A percentile compares a stretch with the other conserved stretches of the same genome.
phyloP scores from a whole-genome alignment of 2,113 vertebrate genomes.

The Lepidothrix coronata region DNA sequence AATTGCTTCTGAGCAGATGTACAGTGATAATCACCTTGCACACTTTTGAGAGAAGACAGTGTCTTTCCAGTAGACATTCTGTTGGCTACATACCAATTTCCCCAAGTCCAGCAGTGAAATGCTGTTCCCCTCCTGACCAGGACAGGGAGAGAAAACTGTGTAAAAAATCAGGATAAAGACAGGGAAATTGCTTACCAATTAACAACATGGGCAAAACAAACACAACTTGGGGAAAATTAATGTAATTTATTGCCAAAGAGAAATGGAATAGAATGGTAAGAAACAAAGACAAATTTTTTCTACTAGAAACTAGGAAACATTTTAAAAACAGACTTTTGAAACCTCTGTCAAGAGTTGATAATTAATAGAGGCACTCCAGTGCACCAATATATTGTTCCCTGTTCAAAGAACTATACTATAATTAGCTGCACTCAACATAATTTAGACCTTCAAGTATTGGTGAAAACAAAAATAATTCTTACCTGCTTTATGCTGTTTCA shows the following conservation, averaged over 20 bases:
- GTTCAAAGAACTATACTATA: neutral
- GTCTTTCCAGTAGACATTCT: neutral
- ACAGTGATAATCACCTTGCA: neutral
- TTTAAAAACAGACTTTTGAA: neutral
- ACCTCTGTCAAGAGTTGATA: neutral
- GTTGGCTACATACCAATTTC: neutral
- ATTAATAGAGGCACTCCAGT: neutral
- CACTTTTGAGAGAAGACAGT: neutral
- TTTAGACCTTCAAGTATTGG: conserved; percentile 11
- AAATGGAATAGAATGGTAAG: neutral
- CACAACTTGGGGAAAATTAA: neutral
- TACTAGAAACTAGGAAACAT: neutral
- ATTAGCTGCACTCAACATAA: neutral
- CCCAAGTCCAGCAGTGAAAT: neutral
- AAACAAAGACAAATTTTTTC: neutral
- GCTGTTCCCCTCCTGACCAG: neutral
- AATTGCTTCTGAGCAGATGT: neutral
- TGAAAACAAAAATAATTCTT: conserved; percentile 50
- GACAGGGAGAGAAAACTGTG: neutral
- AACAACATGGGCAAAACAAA: neutral
- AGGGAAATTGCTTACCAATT: neutral
- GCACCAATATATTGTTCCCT: neutral
- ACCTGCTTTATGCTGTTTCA: neutral
- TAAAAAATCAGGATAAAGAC: neutral
- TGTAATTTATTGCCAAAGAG: neutral